phyloP scores from a whole-genome alignment of 1,140 invertebrate species.

The Drosophila leontia region DNA sequence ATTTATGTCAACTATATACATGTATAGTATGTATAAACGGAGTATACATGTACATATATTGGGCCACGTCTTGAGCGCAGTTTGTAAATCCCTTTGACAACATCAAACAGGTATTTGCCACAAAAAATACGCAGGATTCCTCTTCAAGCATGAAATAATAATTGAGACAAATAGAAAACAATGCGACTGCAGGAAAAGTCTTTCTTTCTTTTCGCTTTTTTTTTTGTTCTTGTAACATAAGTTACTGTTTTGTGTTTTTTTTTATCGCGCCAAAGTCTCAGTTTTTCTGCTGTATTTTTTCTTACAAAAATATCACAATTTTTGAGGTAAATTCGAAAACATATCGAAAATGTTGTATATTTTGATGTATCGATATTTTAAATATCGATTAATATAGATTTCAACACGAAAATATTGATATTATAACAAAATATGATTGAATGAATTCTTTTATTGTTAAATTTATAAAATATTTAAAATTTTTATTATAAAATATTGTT shows the following conservation, averaged over 20 bases:
- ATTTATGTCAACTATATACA: constrained; percentile 56
- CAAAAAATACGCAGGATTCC: background rate
- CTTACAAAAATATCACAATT: constrained; percentile 1
- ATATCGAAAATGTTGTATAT: no score
- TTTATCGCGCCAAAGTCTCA: constrained; percentile 1
- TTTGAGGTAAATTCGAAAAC: background rate
- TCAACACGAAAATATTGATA: no score
- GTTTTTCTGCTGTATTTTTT: background rate
- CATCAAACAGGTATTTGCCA: constrained; percentile 4
- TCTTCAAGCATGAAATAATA: constrained; percentile 15
- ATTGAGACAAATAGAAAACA: constrained; percentile 15
- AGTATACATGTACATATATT: constrained; percentile 6
- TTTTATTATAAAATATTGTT: no score
- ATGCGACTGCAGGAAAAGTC: background rate
- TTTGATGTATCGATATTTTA: no score
- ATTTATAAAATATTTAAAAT: no score
- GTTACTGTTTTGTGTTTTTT: constrained; percentile 10
- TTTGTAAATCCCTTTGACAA: constrained; percentile 17
- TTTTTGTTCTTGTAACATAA: background rate
- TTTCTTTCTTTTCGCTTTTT: background rate
- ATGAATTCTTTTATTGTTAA: no score
- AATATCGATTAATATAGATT: no score
- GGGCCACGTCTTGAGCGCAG: constrained; percentile 15
- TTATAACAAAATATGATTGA: no score
- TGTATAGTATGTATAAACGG: background rate